Percentiles rank a stretch among this genome's conserved stretches.
Evolutionary conservation across 2,797 vertebrate genomes (phyloP).

Genomic region (Ptychadena robeensis): DNA sequence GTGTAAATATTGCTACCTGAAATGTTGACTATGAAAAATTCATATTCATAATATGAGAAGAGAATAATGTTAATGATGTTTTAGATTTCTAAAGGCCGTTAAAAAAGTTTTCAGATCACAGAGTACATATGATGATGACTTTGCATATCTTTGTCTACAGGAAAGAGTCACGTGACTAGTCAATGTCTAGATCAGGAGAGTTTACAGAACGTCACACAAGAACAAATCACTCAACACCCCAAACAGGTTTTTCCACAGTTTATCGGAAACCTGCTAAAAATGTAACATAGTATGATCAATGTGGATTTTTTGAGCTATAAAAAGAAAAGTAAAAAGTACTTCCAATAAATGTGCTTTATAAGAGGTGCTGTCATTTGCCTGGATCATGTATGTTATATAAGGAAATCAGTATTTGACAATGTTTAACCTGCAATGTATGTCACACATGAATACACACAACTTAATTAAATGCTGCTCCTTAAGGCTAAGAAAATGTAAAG

Average conservation of each 20-base stretch:
- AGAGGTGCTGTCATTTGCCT: not conserved
- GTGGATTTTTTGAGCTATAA: not conserved
- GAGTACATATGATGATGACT: too few species aligned
- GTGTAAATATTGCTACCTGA: too few species aligned
- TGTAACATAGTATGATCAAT: not conserved
- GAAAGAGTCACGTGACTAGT: not conserved
- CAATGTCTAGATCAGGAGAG: not conserved
- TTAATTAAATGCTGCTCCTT: not conserved
- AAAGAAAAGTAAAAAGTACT: not conserved
- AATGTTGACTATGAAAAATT: too few species aligned
- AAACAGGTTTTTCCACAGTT: constrained; percentile 31
- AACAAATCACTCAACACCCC: not conserved
- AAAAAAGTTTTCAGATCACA: too few species aligned
- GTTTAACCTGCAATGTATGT: not conserved
- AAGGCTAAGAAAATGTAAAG: not conserved
- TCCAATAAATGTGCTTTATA: not conserved
- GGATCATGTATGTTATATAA: not conserved
- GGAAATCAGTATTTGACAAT: not conserved
- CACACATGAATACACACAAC: not conserved
- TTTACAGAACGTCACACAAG: not conserved
- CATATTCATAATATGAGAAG: too few species aligned
- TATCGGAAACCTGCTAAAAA: not conserved
- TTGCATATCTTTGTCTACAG: not conserved
- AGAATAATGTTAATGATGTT: too few species aligned
- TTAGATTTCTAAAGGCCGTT: too few species aligned